A percentile compares a stretch with the other conserved stretches of the same genome.
These are phyloP conservation scores for Forficula auricularia DNA, from an alignment of 1,140 invertebrate genomes.

Conservation along the genomic window DNA sequence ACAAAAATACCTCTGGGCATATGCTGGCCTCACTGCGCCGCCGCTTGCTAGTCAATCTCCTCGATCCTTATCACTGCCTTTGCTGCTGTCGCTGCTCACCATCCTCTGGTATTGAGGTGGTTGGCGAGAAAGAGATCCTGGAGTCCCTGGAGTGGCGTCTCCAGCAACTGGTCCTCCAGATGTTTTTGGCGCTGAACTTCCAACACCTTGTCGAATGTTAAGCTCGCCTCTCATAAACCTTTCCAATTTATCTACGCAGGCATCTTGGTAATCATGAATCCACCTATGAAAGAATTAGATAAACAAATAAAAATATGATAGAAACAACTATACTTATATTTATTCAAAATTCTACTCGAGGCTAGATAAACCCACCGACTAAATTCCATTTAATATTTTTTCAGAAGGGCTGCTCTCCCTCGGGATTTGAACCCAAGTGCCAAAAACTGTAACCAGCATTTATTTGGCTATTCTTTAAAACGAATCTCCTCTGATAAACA, in stretches of 20 bases:
- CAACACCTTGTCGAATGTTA: constrained; percentile 24
- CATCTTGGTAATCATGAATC: constrained; percentile 99
- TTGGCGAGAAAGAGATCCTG: constrained; percentile 35
- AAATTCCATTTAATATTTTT: constrained; percentile 2
- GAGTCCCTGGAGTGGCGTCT: constrained; percentile 44
- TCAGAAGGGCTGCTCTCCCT: no score
- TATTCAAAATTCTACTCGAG: background rate
- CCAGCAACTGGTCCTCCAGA: constrained; percentile 21
- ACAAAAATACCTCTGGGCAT: no score
- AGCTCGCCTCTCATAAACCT: constrained; percentile 69
- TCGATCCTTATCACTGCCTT: constrained; percentile 49
- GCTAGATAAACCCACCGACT: constrained; percentile 1
- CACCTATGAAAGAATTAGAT: constrained; percentile 39
- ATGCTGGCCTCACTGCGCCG: background rate
- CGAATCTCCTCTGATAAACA: no score
- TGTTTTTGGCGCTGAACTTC: constrained; percentile 4
- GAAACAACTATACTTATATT: background rate
- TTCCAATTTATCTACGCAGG: constrained; percentile 96
- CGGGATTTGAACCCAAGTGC: no score
- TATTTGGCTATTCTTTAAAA: no score
- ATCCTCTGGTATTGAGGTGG: constrained; percentile 63
- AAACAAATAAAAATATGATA: no score
- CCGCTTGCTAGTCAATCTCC: constrained; percentile 37
- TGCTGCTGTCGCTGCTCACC: constrained; percentile 55
- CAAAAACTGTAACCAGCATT: no score